Evolutionary conservation across 2,113 vertebrate species (phyloP).

Genomic region (Brachyistius frenatus): DNA sequence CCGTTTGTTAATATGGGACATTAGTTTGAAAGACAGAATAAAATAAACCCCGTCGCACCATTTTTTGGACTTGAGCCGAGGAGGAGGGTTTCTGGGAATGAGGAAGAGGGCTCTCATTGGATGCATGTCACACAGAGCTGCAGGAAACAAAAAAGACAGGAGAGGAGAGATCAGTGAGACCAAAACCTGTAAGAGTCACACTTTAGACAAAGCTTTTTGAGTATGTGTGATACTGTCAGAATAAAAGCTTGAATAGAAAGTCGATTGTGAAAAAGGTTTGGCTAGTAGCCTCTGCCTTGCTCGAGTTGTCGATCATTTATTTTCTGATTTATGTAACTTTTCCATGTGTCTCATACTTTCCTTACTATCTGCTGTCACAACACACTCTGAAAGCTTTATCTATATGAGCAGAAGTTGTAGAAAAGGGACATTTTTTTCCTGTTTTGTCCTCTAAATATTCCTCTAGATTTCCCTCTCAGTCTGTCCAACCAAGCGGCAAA

Average conservation of each 20-base stretch:
- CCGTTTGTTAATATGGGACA: not conserved
- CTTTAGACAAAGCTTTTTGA: not conserved
- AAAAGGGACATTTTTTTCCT: not conserved
- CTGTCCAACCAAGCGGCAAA: too few species aligned
- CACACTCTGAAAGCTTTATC: too few species aligned
- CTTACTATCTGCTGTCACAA: too few species aligned
- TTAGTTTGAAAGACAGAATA: not conserved
- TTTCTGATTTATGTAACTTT: too few species aligned
- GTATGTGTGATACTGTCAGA: too few species aligned
- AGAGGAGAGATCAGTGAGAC: not conserved
- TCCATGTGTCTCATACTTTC: too few species aligned
- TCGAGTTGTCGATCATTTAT: too few species aligned
- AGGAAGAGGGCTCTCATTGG: slow-evolving; percentile 99
- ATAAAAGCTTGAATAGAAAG: too few species aligned
- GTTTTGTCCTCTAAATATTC: not conserved
- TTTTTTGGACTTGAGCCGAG: slow-evolving; percentile 99
- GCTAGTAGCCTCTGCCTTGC: too few species aligned
- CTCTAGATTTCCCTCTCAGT: not conserved
- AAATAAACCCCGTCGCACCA: slow-evolving; percentile 84
- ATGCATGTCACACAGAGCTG: slow-evolving; percentile 99
- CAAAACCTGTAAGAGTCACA: not conserved
- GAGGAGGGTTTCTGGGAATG: slow-evolving; percentile 98
- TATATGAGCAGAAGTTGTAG: not conserved
- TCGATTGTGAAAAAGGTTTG: too few species aligned
- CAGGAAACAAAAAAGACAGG: not conserved